phyloP scores from a whole-genome alignment of 2,113 vertebrate genomes.

The Calypte anna region DNA sequence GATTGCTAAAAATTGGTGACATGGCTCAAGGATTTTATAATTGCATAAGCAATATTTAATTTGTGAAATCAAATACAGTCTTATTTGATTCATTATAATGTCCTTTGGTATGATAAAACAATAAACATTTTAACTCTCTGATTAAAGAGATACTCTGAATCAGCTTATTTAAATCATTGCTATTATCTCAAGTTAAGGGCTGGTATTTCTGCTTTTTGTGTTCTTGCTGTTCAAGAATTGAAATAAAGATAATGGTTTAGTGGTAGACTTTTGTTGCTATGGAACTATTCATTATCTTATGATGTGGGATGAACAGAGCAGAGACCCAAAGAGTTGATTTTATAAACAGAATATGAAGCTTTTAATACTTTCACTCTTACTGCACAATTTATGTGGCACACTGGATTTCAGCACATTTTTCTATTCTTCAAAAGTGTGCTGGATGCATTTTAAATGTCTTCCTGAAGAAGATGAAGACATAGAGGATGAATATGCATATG shows the following conservation, averaged over 20 bases:
- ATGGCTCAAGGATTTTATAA: not conserved
- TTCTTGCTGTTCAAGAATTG: constrained; percentile 46
- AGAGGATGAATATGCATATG: not conserved
- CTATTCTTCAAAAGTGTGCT: not conserved
- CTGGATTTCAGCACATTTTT: not conserved
- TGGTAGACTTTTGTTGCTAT: constrained; percentile 62
- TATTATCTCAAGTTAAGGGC: not conserved
- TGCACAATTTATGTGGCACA: not conserved
- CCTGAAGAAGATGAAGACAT: not conserved
- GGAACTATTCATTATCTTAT: constrained; percentile 61
- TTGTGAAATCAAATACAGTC: not conserved
- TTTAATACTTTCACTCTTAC: not conserved
- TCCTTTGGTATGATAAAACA: not conserved
- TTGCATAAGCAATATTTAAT: not conserved
- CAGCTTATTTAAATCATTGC: constrained; percentile 14
- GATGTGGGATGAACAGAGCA: constrained; percentile 14
- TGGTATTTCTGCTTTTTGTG: constrained; percentile 18
- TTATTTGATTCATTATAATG: not conserved
- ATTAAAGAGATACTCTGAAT: not conserved
- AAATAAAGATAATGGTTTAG: constrained; percentile 63
- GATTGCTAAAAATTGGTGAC: not conserved
- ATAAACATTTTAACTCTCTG: not conserved
- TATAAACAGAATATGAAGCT: constrained; percentile 35
- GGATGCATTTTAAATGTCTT: not conserved
- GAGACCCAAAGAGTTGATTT: constrained; percentile 41